Percentiles rank a stretch among this genome's conserved stretches.
These are phyloP conservation scores for Torymus texanus DNA, from an alignment of 2,888 invertebrate genomes.

Conservation along the genomic window DNA sequence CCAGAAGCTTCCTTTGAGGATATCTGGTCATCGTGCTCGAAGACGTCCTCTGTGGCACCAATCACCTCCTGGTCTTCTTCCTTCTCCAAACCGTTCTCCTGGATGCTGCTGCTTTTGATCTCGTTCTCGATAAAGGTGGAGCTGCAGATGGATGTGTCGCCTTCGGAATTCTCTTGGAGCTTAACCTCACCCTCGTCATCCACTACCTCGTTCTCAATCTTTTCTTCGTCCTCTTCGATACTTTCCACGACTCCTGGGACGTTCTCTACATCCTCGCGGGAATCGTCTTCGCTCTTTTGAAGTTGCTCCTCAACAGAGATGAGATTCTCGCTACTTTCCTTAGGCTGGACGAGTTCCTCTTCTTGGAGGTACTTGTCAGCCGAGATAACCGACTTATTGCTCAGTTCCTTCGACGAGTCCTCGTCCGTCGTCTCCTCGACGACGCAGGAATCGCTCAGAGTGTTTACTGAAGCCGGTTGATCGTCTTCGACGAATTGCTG, in stretches of 20 bases:
- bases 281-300: slow-evolving; percentile 24
- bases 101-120: neutral
- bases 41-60: neutral
- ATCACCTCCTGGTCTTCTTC: slow-evolving; percentile 24
- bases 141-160: slow-evolving; percentile 55
- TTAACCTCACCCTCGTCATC: slow-evolving; percentile 12
- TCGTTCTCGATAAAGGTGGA: slow-evolving; percentile 23
- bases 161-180: slow-evolving; percentile 53
- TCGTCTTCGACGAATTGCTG: slow-evolving; percentile 21
- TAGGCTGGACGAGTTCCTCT: slow-evolving; percentile 49
- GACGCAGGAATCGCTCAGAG: slow-evolving; percentile 40
- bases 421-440: slow-evolving; percentile 35
- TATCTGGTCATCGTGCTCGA: slow-evolving; percentile 51
- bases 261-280: slow-evolving; percentile 34
- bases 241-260: too few relatives aligned
- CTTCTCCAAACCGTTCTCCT: neutral
- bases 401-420: slow-evolving; percentile 41
- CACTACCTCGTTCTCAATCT: slow-evolving; percentile 37
- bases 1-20: slow-evolving; percentile 60
- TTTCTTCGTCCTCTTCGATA: slow-evolving; percentile 13
- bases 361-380: slow-evolving; percentile 51
- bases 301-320: slow-evolving; percentile 53
- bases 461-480: slow-evolving; percentile 26
- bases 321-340: slow-evolving; percentile 37
- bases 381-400: slow-evolving; percentile 39